phyloP scores from a whole-genome alignment of 2,888 invertebrate genomes.

The Drosophila maculinotata region DNA sequence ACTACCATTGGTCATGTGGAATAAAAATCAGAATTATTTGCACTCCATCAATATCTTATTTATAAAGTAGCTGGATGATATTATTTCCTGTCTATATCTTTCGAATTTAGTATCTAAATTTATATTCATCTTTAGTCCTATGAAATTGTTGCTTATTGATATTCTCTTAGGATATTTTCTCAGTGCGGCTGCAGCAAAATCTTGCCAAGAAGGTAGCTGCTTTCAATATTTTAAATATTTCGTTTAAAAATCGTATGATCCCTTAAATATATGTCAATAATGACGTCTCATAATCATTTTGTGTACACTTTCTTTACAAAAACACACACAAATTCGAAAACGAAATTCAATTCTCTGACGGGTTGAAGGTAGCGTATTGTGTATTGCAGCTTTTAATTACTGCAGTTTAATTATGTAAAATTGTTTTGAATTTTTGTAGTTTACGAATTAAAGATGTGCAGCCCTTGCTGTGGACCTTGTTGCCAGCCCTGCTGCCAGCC shows the following conservation, averaged over 20 bases:
- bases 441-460: constrained; percentile 62
- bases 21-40: too few species aligned
- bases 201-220: too few species aligned
- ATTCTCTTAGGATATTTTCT: too few species aligned
- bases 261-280: constrained; percentile 7
- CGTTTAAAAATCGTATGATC: not conserved
- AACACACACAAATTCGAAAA: constrained; percentile 31
- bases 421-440: not conserved
- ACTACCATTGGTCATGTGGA: too few species aligned
- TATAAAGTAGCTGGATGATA: too few species aligned
- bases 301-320: constrained; percentile 1
- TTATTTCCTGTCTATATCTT: too few species aligned
- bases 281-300: not conserved
- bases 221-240: too few species aligned
- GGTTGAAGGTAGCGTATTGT: constrained; percentile 51
- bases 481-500: constrained; percentile 9
- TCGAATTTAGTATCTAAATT: too few species aligned
- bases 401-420: not conserved
- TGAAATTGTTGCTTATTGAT: too few species aligned
- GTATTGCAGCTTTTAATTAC: not conserved
- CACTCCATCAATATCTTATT: too few species aligned
- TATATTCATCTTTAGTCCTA: too few species aligned
- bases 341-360: constrained; percentile 63
- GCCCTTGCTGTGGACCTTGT: constrained; percentile 42
- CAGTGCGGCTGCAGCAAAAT: too few species aligned